A percentile compares a stretch with the other conserved stretches of the same genome.
Evolutionary conservation across 92 coral and sea anemone species (phyloP).

Genomic region (Micromussa lordhowensis): DNA sequence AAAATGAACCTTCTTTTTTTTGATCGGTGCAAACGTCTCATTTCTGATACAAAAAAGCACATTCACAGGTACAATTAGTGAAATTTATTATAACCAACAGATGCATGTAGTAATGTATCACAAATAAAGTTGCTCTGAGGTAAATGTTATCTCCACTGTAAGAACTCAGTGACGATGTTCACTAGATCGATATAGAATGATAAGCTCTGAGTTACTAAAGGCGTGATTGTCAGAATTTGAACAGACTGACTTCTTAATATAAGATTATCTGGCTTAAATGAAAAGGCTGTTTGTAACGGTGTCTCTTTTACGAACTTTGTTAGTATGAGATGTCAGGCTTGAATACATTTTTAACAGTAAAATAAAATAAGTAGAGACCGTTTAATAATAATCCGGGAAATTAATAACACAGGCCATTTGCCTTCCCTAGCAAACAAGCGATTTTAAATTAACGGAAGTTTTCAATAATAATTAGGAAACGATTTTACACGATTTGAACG

Average conservation of each 20-base stretch:
- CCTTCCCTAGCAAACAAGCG: slow-evolving; percentile 10
- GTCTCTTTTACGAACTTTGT: background rate
- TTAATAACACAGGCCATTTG: slow-evolving; percentile 24
- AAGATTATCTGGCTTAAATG: background rate
- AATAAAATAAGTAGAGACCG: background rate
- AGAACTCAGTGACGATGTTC: background rate
- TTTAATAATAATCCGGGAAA: background rate
- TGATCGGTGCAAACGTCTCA: background rate
- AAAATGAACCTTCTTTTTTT: no score
- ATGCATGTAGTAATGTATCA: background rate
- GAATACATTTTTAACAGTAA: slow-evolving; percentile 8
- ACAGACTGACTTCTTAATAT: no score
- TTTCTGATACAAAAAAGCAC: background rate
- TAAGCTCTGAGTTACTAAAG: background rate
- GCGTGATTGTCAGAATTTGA: background rate
- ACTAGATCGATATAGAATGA: background rate
- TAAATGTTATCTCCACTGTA: no score
- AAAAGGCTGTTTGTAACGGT: background rate
- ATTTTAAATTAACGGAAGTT: background rate
- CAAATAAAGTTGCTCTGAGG: no score
- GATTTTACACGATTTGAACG: background rate
- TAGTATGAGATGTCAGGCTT: background rate
- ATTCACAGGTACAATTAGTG: background rate
- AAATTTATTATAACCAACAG: background rate
- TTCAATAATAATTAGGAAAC: slow-evolving; percentile 1